Evolutionary conservation across 2,888 invertebrate genomes (phyloP).

Genomic region (Eristalis tenax): DNA sequence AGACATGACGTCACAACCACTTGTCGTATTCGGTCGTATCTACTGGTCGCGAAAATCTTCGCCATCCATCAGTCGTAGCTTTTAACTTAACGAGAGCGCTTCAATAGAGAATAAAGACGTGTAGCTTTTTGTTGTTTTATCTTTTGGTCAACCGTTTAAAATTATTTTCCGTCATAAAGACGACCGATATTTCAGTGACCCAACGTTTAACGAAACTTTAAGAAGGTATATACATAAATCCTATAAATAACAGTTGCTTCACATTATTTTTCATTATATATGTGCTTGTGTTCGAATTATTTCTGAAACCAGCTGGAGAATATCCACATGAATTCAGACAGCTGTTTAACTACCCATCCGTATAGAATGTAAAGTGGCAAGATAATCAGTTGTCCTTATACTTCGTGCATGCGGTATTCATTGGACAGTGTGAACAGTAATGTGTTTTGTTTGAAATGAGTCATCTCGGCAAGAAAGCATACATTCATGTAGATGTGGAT

Average conservation of each 20-base stretch:
- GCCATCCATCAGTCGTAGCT: slow-evolving; percentile 61
- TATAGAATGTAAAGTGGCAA: slow-evolving; percentile 6
- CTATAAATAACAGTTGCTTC: slow-evolving; percentile 11
- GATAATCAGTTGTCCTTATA: slow-evolving; percentile 39
- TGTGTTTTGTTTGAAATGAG: slow-evolving; percentile 31
- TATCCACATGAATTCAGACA: slow-evolving; percentile 24
- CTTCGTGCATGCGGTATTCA: not conserved
- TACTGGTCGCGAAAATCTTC: slow-evolving; percentile 56
- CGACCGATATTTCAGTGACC: slow-evolving; percentile 16
- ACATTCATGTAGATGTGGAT: slow-evolving; percentile 1
- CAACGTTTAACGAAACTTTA: slow-evolving; percentile 18
- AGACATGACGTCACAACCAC: slow-evolving; percentile 65
- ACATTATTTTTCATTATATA: not conserved
- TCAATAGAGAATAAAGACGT: slow-evolving; percentile 34
- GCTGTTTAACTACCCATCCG: slow-evolving; percentile 27
- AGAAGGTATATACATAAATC: slow-evolving; percentile 35
- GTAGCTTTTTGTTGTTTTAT: slow-evolving; percentile 26
- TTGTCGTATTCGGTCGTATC: slow-evolving; percentile 57
- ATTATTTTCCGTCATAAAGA: not conserved
- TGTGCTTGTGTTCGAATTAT: not conserved
- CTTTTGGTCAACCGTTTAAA: not conserved
- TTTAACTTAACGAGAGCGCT: slow-evolving; percentile 61
- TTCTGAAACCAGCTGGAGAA: slow-evolving; percentile 21
- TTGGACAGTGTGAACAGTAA: not conserved
- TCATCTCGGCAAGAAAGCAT: slow-evolving; percentile 14